Evolutionary conservation across 2,113 vertebrate genomes (phyloP), one percentile per base, ranked within the genome.

Genomic region (Edolisoma coerulescens): DNA sequence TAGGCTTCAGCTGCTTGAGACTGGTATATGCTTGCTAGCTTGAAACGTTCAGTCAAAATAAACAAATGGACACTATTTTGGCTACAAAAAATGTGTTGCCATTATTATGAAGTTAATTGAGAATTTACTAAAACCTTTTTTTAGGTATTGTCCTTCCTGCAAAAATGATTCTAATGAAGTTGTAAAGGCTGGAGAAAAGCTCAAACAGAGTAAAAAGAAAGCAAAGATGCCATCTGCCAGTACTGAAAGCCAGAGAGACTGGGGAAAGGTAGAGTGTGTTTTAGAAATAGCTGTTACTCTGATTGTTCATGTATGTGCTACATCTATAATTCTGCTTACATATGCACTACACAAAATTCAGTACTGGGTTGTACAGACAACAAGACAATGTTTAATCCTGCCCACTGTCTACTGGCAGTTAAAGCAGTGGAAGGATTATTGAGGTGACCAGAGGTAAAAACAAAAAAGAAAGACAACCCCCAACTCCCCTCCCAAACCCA

Each of bases 111-210:
- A 93, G 47, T 90, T 91, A 94, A 96, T 96, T 92, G 69, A 96
- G 78, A 94, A 94, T 90, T 78, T 95, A 53, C 87, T 85, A 80
- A 88, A 92, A 80, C 93, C 57, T 95, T 90, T 95, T 96, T 97
- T 70, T 97, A 99, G 99, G 99, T 99, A 99, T 98, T 99, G 99
- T 96, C 99, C 99, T 96, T 99, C 99, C 91, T 99, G 99, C 98
- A 99, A 99, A 98, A 99, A 99, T 88, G 99, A 99, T 98, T 99
- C 99, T 95, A 99, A 98, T 84, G 99, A 99, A 97, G 99, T 99
- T 88, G 98, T 99, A 78, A 99, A 99, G 91, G 99, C 99, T 88
- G 99, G 99, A 68, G 99, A 99, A 98, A 99, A 98, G 90, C 99
- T 99, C 91, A 99, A 99, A 97, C 98, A 99, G 97, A 99, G 99